Evolutionary conservation across 2,888 invertebrate species (phyloP), one percentile per base, ranked within the genome.

Genomic region (Drosophila lacicola): DNA sequence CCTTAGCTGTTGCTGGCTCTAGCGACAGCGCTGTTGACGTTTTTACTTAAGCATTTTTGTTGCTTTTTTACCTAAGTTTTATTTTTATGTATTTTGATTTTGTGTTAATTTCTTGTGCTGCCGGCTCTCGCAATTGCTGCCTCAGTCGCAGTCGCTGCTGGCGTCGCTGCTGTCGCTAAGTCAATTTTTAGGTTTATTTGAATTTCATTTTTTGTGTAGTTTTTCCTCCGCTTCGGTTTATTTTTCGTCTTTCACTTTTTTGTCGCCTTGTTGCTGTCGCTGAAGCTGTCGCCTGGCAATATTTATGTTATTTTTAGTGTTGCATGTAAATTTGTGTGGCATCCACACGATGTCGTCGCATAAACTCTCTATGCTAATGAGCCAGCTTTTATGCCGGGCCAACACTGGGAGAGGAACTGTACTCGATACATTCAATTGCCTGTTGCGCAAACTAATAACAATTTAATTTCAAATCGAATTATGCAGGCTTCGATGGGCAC

Each of bases 101-200:
- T 83, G 74, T 78, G 82, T 80, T 80, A 82, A 82, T 82, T 82
- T 82, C 78, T 79, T 80, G 63, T 72, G 80, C 80, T 79, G 82
- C 80, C 61, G 82, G 72, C 83, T 71, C 70, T 70, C 65, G 61
- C 65, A 45, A 60, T 36, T 45, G 49, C 33, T 41, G 70, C 70
- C 70, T 53, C 67, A 47, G 63, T 39, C 53, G 51, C 36, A 36
- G 70, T 41, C 60, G 45, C 46, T 50, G 68, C 50, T 37, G 45
- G 37, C 76, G 62, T 49, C 62, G 77, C 70, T 67, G 82, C 67
- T 63, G 69, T 62, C 72, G 72, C 75, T 70, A 86, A 83, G 89
- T 83, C 84, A 83, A 83, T 83, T 89, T 84, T 78, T 84, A 84
- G 88, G 89, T 88, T 81, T 84, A 89, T 84, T 83, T 83, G 75